These are phyloP conservation scores for Drosophila kurseongensis DNA, from an alignment of 1,140 invertebrate genomes.

Conservation along the genomic window DNA sequence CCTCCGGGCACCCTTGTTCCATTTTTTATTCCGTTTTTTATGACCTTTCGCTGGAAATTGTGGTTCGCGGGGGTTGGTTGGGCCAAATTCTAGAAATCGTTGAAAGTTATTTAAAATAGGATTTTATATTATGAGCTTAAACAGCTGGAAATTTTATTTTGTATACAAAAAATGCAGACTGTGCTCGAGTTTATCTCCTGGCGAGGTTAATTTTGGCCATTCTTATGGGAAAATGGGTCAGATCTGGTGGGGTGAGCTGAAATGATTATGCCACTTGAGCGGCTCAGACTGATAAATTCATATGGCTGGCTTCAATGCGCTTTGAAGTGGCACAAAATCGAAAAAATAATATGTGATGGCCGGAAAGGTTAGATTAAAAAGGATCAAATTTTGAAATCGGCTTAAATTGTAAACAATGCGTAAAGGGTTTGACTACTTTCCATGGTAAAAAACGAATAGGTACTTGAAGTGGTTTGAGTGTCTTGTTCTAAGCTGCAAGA, in stretches of 20 bases:
- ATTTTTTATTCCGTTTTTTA: constrained; percentile 61
- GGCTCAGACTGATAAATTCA: constrained; percentile 66
- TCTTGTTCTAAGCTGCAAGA: not conserved
- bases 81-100: constrained; percentile 42
- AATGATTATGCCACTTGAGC: constrained; percentile 73
- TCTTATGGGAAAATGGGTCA: constrained; percentile 17
- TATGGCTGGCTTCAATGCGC: constrained; percentile 60
- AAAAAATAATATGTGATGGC: constrained; percentile 51
- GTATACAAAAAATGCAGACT: constrained; percentile 70
- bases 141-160: constrained; percentile 69
- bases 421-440: not conserved
- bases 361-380: constrained; percentile 58
- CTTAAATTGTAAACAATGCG: constrained; percentile 4
- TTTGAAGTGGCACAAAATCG: constrained; percentile 68
- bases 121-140: constrained; percentile 67
- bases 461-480: not conserved
- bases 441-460: not conserved
- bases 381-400: constrained; percentile 15
- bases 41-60: constrained; percentile 47
- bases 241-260: constrained; percentile 14
- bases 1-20: constrained; percentile 33
- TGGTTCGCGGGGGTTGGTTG: not conserved
- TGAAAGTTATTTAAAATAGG: constrained; percentile 72
- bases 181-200: constrained; percentile 25
- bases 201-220: constrained; percentile 23